Evolutionary conservation across 2,797 vertebrate genomes (phyloP).

Genomic region (Myotis pilosus): DNA sequence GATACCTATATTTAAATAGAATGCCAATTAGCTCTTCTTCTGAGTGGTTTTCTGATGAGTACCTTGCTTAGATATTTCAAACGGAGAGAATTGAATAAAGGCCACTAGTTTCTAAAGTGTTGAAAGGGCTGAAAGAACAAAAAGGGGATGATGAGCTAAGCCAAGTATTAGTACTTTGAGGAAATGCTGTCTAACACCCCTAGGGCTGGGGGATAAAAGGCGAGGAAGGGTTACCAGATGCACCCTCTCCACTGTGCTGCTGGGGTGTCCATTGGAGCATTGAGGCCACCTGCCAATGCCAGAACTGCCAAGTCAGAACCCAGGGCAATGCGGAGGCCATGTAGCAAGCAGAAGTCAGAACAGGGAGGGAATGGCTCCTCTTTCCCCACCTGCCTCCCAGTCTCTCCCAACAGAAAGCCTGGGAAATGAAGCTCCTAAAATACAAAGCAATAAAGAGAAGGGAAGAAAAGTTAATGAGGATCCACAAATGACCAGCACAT

Average conservation of each 20-base stretch:
- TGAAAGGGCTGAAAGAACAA: background rate
- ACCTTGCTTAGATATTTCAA: background rate
- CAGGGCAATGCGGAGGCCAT: background rate
- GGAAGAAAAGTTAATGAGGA: background rate
- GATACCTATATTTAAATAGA: background rate
- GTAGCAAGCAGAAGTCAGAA: too few relatives aligned
- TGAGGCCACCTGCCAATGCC: background rate
- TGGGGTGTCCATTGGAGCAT: rapidly evolving
- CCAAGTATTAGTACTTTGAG: background rate
- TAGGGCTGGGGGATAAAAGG: background rate
- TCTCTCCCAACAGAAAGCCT: background rate
- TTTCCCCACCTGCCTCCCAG: background rate
- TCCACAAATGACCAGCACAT: background rate
- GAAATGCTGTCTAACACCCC: background rate
- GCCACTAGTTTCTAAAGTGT: background rate
- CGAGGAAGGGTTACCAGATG: background rate
- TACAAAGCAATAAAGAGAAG: background rate
- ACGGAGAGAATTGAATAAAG: background rate
- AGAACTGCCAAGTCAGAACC: background rate
- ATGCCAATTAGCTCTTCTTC: background rate
- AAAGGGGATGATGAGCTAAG: background rate
- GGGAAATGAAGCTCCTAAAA: background rate
- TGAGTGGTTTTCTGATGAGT: background rate
- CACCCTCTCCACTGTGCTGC: background rate
- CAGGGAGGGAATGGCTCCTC: background rate